A percentile compares a stretch with the other conserved stretches of the same genome.
phyloP scores from a whole-genome alignment of 1,140 invertebrate species.

The Tetramorium parvispinum region DNA sequence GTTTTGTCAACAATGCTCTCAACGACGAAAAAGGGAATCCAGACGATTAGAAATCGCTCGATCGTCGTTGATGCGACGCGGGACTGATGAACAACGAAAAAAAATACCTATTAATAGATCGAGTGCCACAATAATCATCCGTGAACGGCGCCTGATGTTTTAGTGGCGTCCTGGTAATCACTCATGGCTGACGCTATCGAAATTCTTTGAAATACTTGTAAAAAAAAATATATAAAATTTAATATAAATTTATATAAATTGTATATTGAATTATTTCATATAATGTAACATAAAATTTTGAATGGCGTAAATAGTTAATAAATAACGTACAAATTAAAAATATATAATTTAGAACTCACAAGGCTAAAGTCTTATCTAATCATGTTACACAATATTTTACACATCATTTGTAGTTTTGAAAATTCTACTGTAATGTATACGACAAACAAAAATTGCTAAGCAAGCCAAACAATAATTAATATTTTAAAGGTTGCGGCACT shows the following conservation, averaged over 20 bases:
- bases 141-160: neutral
- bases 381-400: neutral
- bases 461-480: no score
- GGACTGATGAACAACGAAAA: neutral
- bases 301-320: neutral
- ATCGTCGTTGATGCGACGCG: neutral
- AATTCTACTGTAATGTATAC: neutral
- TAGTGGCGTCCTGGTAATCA: neutral
- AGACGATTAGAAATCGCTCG: neutral
- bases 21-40: neutral
- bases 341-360: neutral
- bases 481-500: neutral
- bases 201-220: neutral
- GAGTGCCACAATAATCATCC: neutral
- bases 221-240: no score
- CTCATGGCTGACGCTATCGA: neutral
- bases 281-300: neutral
- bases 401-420: neutral
- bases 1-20: conserved; percentile 17
- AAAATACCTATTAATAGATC: neutral
- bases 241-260: neutral
- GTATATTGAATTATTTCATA: neutral
- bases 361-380: neutral
- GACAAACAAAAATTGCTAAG: neutral
- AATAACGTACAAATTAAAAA: neutral